Evolutionary conservation across 2,888 invertebrate species (phyloP).

Genomic region (Spilarctia lutea): DNA sequence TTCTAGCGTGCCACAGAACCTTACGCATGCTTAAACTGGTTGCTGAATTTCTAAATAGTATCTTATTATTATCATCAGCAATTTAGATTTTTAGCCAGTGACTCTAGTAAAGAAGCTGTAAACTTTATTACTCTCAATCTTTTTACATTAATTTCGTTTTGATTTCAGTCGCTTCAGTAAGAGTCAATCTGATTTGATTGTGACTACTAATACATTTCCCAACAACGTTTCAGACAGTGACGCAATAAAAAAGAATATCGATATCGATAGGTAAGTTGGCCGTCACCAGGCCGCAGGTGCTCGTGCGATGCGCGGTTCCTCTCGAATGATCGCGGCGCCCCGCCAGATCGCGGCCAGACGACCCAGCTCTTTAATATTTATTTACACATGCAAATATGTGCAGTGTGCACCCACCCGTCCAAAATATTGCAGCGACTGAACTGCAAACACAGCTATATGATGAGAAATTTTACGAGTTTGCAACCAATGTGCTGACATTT

Average conservation of each 20-base stretch:
- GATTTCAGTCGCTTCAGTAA: not conserved
- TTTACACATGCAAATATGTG: constrained; percentile 76
- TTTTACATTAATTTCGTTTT: too few relatives aligned
- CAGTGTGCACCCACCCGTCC: constrained; percentile 50
- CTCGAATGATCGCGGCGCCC: constrained; percentile 53
- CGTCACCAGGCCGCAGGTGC: constrained; percentile 69
- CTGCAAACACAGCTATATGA: constrained; percentile 17
- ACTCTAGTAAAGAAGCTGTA: not conserved
- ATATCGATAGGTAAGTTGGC: constrained; percentile 52
- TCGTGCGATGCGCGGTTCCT: constrained; percentile 60
- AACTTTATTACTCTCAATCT: not conserved
- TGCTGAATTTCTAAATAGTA: too few relatives aligned
- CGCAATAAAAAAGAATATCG: constrained; percentile 35
- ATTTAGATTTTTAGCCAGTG: not conserved
- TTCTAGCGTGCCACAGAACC: not conserved
- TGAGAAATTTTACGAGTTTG: constrained; percentile 33
- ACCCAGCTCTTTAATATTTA: constrained; percentile 70
- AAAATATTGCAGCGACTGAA: constrained; percentile 30
- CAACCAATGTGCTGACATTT: constrained; percentile 24
- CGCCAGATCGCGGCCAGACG: constrained; percentile 58
- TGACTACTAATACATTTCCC: not conserved
- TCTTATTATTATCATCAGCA: not conserved
- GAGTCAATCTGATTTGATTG: not conserved
- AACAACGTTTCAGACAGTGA: not conserved
- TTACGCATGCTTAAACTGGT: not conserved